Percentiles rank a stretch among this genome's conserved stretches.
These are phyloP conservation scores for Cichladusa arquata DNA, from an alignment of 2,113 vertebrate species.

Conservation along the genomic window DNA sequence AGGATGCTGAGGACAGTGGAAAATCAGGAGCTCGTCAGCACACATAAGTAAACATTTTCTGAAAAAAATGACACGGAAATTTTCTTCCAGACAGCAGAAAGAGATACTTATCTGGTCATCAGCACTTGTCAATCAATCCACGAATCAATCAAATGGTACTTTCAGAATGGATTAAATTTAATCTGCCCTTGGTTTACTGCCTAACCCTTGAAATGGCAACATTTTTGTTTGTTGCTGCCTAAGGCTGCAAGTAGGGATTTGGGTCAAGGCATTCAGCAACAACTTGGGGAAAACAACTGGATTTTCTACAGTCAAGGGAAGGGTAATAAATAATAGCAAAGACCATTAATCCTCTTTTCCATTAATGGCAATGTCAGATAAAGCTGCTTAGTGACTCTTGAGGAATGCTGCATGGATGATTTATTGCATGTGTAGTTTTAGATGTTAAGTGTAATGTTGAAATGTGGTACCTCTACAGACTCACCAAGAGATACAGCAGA, in stretches of 20 bases:
- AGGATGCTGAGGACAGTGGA: neutral
- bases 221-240: neutral
- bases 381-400: neutral
- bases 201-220: neutral
- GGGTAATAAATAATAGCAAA: neutral
- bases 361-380: conserved; percentile 4
- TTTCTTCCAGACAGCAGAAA: neutral
- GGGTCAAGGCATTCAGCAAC: neutral
- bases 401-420: neutral
- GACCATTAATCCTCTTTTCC: conserved; percentile 2
- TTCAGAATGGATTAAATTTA: neutral
- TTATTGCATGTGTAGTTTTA: neutral
- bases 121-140: neutral
- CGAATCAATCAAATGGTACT: neutral
- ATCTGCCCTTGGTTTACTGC: neutral
- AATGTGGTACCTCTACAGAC: neutral
- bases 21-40: neutral
- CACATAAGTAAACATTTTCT: neutral
- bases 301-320: neutral
- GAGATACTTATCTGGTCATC: neutral
- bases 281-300: neutral
- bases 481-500: neutral
- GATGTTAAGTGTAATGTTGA: neutral
- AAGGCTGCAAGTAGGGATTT: neutral
- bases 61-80: neutral